Conservation (phyloP, 1,140 invertebrate species). For the Drosophila tsacasi region DNA sequence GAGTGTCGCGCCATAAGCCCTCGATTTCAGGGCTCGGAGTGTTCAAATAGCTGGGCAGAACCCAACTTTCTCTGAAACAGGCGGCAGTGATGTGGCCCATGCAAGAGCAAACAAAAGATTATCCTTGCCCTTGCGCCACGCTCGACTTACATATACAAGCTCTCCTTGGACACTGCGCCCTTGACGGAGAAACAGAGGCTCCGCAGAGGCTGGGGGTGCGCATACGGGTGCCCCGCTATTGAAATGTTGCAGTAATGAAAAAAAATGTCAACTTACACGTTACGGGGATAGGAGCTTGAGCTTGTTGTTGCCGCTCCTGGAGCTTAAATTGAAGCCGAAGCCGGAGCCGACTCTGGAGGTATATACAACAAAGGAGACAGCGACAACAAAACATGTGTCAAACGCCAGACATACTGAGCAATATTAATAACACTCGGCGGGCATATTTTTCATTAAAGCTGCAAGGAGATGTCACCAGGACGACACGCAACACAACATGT, state of each 20-base stretch:
- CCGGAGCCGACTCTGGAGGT: conserved; percentile 28
- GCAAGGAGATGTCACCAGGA: conserved; percentile 65
- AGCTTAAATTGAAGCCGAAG: conserved; percentile 13
- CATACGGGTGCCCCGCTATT: conserved; percentile 63
- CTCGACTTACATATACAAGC: conserved; percentile 41
- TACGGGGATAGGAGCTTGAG: conserved; percentile 23
- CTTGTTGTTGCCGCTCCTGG: conserved; percentile 11
- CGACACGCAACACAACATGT: conserved; percentile 40
- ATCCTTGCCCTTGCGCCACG: conserved; percentile 74
- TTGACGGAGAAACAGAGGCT: conserved; percentile 24
- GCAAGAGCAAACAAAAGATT: conserved; percentile 77
- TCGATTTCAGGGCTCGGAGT: conserved; percentile 33
- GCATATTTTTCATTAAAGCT: conserved; percentile 83
- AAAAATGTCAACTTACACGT: conserved; percentile 75
- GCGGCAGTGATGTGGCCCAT: conserved; percentile 12
- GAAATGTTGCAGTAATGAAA: conserved; percentile 81
- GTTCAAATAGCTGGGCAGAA: conserved; percentile 44
- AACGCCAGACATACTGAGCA: conserved; percentile 80
- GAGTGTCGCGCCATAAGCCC: conserved; percentile 59
- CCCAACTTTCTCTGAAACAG: conserved; percentile 47
- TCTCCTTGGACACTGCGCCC: conserved; percentile 38
- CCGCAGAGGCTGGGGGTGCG: conserved; percentile 21
- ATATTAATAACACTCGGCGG: conserved; percentile 80
- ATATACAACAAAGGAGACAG: conserved; percentile 64
- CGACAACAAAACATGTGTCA: conserved; percentile 81